Evolutionary conservation across 2,797 vertebrate species (phyloP), one percentile per base, ranked within the genome.

Genomic region (Hozukius guyotensis): DNA sequence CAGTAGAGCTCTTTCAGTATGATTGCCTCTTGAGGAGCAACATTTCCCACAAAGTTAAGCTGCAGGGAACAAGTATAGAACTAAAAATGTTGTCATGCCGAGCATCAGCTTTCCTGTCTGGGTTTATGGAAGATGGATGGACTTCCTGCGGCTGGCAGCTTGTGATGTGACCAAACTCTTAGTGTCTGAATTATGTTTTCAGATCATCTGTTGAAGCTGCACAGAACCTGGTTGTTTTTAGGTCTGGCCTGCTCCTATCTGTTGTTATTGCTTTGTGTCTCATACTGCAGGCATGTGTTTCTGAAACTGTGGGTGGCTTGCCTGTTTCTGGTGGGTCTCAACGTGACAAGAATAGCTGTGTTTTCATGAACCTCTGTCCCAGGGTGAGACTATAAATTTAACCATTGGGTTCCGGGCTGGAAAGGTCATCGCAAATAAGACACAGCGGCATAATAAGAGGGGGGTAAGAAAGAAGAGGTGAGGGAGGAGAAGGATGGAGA

Each of bases 261-360:
- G 46, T 63, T 86, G 74, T 84, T 90, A 84, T 78, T 89, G 72
- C 88, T 84, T 49, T 32, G 34, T 38, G 77, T 80, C 86, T 87
- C 80, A 80, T 57, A 61, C 36, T 75, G 22, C 59, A 73, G 73
- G 57, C 77, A 67, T 87, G 85, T 66, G 65, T 90, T 85, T 86
- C 72, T 80, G 52, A 79, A 82, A 66, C 79, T 55, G 89, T 88
- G 88, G 89, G 92, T 89, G 88, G 85, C 76, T 90, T 88, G 72
- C 4, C 9, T 62, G 77, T 77, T 84, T 90, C 90, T 92, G 88
- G 24, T 72, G 3, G 38, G 36, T 83, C 82, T 94, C 88, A 87
- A 55, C 83, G 57, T 91, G 91, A 89, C 87, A 82, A 75, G 88
- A 91, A 87, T 87, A 83, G 72, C 74, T 72, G 38, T 86, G 82